Conservation (phyloP, 1,140 invertebrate genomes). For the Anoplolepis gracilipes region DNA sequence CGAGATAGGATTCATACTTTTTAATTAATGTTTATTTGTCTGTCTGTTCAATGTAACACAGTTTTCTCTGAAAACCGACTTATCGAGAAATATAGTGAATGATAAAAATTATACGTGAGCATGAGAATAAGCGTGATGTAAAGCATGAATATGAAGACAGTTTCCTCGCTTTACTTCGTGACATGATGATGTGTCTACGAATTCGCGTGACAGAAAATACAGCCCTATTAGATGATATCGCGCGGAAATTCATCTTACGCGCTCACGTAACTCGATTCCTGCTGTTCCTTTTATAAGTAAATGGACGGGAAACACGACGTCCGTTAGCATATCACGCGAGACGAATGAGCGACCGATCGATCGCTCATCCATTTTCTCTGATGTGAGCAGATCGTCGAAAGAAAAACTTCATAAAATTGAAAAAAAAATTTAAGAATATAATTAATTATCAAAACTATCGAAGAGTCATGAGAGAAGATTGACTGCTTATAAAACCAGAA, state of each 20-base stretch:
- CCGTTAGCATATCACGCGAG: conserved; percentile 1
- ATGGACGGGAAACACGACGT: conserved; percentile 29
- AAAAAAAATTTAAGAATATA: neutral
- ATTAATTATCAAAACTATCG: too few relatives aligned
- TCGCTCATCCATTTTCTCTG: conserved; percentile 1
- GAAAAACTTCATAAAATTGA: neutral
- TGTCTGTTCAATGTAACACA: too few relatives aligned
- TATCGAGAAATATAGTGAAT: neutral
- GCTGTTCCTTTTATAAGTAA: neutral
- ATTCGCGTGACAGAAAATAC: conserved; percentile 34
- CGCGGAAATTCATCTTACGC: conserved; percentile 39
- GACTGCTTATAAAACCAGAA: neutral
- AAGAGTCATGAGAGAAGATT: too few relatives aligned
- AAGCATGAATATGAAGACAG: neutral
- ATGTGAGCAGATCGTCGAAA: neutral
- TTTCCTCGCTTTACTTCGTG: neutral
- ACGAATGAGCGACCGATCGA: conserved; percentile 32
- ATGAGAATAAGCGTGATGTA: neutral
- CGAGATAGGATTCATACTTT: neutral
- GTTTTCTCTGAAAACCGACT: too few relatives aligned
- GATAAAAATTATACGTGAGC: neutral
- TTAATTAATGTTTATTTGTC: too few relatives aligned
- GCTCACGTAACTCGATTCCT: conserved; percentile 32
- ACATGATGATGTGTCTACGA: neutral
- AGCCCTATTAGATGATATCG: conserved; percentile 26